Evolutionary conservation across 64 coral and sea anemone genomes (phyloP), one percentile per base, ranked within the genome.

Genomic region (Stylophora pistillata): DNA sequence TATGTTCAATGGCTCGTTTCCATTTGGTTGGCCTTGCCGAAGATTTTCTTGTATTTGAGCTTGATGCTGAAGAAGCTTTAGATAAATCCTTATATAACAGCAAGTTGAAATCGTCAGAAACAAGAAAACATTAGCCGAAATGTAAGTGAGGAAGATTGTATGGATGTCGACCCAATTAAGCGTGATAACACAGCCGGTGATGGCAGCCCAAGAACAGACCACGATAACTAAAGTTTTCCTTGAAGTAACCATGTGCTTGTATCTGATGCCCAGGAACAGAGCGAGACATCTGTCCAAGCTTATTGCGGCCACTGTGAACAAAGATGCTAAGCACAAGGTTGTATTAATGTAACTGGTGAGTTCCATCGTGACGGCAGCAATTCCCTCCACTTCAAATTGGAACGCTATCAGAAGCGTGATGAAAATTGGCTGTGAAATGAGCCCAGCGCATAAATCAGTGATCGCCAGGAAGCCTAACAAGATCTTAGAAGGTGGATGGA

Each of bases 211-310:
- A 76, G 20, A 52, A 76, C 10, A 54, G 37, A 76, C 23, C 73
- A 76, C 32, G 13, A 53, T n/a, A 15, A 52, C 0, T 21, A 18
- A 0, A 76, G 53, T 37, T 47, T 33, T 33, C 30, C 21, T 20
- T 21, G 6, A 76, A 52, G 73, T 76, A 20, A 76, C 73, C 33
- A 76, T 20, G 17, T 76, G 73, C 53, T 33, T 76, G 73, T 76
- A 76, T 47, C 73, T 47, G 20, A 76, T 47, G 20, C 73, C 73
- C 32, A 76, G 41, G 17, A 76, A n/a, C 37, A 68, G 21, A 25
- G 64, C 64, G 64, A 68, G 64, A 68, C n/a, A 25, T 68, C 64
- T 68, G n/a, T 68, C n/a, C 64, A 68, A 21, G 64, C 64, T 68
- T 7, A 68, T 68, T 68, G 64, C 64, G 1, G 64, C 26, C 20